Conservation (phyloP, 2,113 vertebrate genomes). For the Phalacrocorax pelagicus region DNA sequence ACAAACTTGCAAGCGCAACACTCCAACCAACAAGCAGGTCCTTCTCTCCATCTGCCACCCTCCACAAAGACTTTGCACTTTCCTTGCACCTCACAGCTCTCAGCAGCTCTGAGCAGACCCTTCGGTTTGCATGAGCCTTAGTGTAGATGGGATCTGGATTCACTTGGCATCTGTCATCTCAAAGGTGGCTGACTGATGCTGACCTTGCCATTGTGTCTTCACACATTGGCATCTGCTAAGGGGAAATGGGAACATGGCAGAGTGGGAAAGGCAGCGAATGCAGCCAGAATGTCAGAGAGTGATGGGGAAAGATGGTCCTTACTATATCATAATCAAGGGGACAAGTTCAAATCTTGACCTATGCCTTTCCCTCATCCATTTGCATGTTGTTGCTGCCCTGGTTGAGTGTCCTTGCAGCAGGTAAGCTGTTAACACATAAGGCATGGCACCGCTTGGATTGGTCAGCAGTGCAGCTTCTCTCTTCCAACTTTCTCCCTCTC, state of each 20-base stretch:
- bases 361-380: background rate
- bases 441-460: background rate
- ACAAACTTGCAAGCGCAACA: background rate
- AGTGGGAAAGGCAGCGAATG: background rate
- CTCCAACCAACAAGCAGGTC: background rate
- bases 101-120: background rate
- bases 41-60: slow-evolving; percentile 25
- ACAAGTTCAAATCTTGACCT: background rate
- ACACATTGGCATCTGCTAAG: background rate
- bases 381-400: background rate
- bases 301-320: background rate
- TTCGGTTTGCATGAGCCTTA: background rate
- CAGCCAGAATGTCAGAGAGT: background rate
- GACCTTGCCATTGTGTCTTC: background rate
- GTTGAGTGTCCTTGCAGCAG: background rate
- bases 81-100: background rate
- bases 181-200: background rate
- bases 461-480: background rate
- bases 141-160: background rate
- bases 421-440: background rate
- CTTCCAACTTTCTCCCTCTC: background rate
- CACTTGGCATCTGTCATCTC: background rate
- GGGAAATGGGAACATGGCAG: background rate
- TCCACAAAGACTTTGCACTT: background rate
- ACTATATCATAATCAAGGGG: background rate